Evolutionary conservation across 1,140 invertebrate species (phyloP).

Genomic region (Leptopilina clavipes): DNA sequence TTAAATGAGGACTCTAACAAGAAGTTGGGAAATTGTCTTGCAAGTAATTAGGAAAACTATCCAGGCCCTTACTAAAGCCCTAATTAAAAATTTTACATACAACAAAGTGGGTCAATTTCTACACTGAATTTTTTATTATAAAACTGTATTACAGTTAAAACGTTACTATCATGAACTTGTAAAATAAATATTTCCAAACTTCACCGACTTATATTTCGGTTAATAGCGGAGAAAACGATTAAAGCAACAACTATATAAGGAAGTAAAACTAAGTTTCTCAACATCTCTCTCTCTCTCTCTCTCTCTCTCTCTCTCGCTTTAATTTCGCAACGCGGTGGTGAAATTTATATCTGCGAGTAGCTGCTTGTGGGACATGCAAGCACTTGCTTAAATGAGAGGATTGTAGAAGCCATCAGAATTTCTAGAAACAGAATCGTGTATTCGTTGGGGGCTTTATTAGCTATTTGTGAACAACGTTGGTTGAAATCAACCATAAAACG

Average conservation of each 20-base stretch:
- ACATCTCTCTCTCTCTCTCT: too few relatives aligned
- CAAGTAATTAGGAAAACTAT: too few relatives aligned
- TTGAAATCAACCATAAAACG: constrained; percentile 31
- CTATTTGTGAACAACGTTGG: constrained; percentile 21
- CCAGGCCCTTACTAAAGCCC: too few relatives aligned
- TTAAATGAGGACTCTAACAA: too few relatives aligned
- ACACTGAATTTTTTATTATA: too few relatives aligned
- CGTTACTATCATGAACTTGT: too few relatives aligned
- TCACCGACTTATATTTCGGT: too few relatives aligned
- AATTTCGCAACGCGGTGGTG: constrained; percentile 3
- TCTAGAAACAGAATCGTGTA: constrained; percentile 3
- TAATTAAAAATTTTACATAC: too few relatives aligned
- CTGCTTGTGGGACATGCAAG: constrained; percentile 6
- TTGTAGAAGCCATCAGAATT: neutral
- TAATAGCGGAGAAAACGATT: neutral
- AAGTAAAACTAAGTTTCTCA: neutral
- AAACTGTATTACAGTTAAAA: too few relatives aligned
- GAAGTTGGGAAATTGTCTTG: too few relatives aligned
- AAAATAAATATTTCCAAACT: too few relatives aligned
- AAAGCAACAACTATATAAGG: neutral
- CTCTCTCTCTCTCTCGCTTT: neutral
- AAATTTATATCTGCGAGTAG: constrained; percentile 6
- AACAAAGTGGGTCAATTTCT: too few relatives aligned
- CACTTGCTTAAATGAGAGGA: constrained; percentile 15
- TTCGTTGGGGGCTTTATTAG: constrained; percentile 14